Percentiles rank a stretch among this genome's conserved stretches.
phyloP scores from a whole-genome alignment of 2,888 invertebrate genomes.

The Drosophila neotestacea region DNA sequence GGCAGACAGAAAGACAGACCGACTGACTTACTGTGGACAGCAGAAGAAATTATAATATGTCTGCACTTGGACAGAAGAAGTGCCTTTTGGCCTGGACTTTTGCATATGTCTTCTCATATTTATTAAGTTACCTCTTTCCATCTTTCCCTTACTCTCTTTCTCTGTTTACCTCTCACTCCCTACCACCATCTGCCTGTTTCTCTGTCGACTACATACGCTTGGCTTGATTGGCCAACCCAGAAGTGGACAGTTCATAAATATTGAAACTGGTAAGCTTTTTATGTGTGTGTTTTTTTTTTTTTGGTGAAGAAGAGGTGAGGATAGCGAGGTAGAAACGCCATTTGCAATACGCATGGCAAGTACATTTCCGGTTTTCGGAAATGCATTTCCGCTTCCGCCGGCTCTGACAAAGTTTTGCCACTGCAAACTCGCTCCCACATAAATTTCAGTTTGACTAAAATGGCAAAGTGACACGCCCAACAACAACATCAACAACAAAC shows the following conservation, averaged over 20 bases:
- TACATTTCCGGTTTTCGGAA: constrained; percentile 79
- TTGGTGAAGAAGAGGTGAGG: background rate
- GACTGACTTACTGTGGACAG: constrained; percentile 1
- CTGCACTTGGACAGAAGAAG: background rate
- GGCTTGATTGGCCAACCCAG: constrained; percentile 4
- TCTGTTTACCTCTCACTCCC: no score
- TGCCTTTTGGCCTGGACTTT: constrained; percentile 16
- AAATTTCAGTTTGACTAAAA: constrained; percentile 68
- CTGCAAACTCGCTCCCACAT: constrained; percentile 55
- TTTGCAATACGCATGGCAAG: constrained; percentile 72
- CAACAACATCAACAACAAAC: constrained; percentile 11
- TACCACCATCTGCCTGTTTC: background rate
- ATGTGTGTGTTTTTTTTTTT: background rate
- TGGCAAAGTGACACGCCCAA: constrained; percentile 32
- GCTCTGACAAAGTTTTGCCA: constrained; percentile 51
- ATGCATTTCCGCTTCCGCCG: constrained; percentile 77
- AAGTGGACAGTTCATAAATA: constrained; percentile 32
- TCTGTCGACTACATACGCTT: constrained; percentile 3
- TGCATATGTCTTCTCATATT: constrained; percentile 36
- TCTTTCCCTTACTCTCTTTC: background rate
- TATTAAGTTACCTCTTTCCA: constrained; percentile 27
- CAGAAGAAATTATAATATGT: constrained; percentile 33
- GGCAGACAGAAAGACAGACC: background rate
- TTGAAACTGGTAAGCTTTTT: constrained; percentile 30
- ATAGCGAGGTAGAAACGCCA: constrained; percentile 24